Evolutionary conservation across 2,797 vertebrate genomes (phyloP).

Genomic region (Stomatorhinus walkeri): DNA sequence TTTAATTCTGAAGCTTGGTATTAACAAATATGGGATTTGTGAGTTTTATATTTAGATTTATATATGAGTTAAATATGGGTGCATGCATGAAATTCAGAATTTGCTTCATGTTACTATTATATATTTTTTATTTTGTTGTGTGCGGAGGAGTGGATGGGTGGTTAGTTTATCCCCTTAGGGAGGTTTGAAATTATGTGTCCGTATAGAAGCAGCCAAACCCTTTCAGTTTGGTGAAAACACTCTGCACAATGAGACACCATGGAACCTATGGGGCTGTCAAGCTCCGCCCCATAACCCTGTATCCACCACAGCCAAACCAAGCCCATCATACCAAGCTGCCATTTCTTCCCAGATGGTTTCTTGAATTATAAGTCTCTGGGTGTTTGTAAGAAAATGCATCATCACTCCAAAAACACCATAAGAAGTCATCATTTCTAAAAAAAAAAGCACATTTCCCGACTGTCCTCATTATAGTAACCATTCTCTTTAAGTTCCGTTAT

Average conservation of each 20-base stretch:
- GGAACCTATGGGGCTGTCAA: background rate
- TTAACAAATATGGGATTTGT: background rate
- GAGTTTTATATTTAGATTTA: background rate
- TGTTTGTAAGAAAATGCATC: slow-evolving; percentile 26
- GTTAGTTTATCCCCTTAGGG: background rate
- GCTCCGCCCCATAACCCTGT: background rate
- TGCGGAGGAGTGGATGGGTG: background rate
- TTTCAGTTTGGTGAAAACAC: background rate
- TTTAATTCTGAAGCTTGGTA: background rate
- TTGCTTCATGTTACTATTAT: background rate
- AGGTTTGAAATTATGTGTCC: background rate
- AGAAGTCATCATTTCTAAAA: slow-evolving; percentile 48
- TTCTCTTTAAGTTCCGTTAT: background rate
- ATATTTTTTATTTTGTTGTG: background rate
- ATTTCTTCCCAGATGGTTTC: slow-evolving; percentile 12
- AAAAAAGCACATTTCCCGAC: slow-evolving; percentile 39
- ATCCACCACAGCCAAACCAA: background rate
- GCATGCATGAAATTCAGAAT: background rate
- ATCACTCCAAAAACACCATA: slow-evolving; percentile 34
- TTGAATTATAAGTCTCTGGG: slow-evolving; percentile 16
- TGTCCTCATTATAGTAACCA: background rate
- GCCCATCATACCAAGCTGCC: background rate
- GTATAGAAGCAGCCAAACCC: background rate
- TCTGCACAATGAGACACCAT: background rate
- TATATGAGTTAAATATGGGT: background rate